Base-by-base conservation (phyloP, 2,797 vertebrate species). In the Sebastolobus alascanus region DNA sequence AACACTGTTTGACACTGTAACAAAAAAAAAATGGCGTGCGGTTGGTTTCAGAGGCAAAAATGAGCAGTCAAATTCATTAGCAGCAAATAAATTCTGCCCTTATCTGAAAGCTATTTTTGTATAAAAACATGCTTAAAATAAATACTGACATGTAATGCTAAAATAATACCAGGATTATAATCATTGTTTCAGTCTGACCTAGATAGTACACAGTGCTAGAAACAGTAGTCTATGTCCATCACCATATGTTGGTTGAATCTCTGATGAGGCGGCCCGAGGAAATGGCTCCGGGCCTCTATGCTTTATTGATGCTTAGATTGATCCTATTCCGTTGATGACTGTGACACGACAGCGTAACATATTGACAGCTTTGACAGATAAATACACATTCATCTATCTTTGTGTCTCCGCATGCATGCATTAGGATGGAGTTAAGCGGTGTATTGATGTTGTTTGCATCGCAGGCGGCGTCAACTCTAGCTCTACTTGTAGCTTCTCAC, bases 231-330 rank as follows among this genome's bases (percentile, higher is more conserved):
- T 12, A 2, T 63, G 72, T 84, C 68, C 65, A 87, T 87, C 74
- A 75, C 83, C 68, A 70, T 84, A 75, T 87, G 87, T 76, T 56
- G n/a, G 76, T 55, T 70, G 82, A 84, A 85, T 91, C 65, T 78
- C 43, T 56, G 74, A 83, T 82, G 66, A 85, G 58, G 16, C 38
- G 11, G 43, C 75, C 79, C 56, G 59, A 72, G 84, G 69, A 85
- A 82, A 79, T 55, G 38, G 70, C 83, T 87, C 8, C 0, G 12
- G 73, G 85, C 70, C 11, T 64, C 13, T 11, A 13, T 84, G 66
- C 59, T 85, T 86, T 88, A 92, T 90, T 85, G 83, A 89, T 77
- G 79, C 73, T 59, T 5, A 31, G 61, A 88, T 91, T 87, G 87
- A 88, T 89, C 71, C 66, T 35, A 14, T 83, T 84, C 72, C 67